phyloP scores from a whole-genome alignment of 2,888 invertebrate genomes.

The Pachydiplax longipennis region DNA sequence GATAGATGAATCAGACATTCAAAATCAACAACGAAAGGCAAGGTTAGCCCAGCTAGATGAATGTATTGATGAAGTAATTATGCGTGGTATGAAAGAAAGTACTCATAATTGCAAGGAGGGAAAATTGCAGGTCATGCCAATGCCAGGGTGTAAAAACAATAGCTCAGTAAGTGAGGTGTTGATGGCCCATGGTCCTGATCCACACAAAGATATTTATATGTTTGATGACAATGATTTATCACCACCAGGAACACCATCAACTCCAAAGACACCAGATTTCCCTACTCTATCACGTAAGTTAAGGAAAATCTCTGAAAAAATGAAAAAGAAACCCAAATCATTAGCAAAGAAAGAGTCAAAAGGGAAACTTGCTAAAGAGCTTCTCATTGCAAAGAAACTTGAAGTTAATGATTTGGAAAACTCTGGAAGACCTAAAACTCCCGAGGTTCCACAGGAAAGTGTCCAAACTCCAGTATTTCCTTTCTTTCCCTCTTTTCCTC shows the following conservation, averaged over 20 bases:
- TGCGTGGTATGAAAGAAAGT: slow-evolving; percentile 54
- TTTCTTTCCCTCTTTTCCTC: slow-evolving; percentile 56
- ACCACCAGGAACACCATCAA: slow-evolving; percentile 65
- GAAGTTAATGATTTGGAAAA: slow-evolving; percentile 27
- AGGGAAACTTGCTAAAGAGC: slow-evolving; percentile 18
- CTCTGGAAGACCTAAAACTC: slow-evolving; percentile 57
- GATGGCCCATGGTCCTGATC: slow-evolving; percentile 31
- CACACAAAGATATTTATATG: slow-evolving; percentile 51
- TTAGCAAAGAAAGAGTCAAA: slow-evolving; percentile 54
- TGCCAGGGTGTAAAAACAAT: slow-evolving; percentile 46
- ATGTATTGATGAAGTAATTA: slow-evolving; percentile 54
- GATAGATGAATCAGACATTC: slow-evolving; percentile 50
- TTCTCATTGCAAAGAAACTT: slow-evolving; percentile 16
- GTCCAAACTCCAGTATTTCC: slow-evolving; percentile 63
- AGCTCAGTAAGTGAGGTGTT: slow-evolving; percentile 1
- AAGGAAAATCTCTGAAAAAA: slow-evolving; percentile 63
- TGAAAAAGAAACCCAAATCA: slow-evolving; percentile 56
- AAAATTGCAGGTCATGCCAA: slow-evolving; percentile 58
- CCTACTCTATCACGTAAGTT: slow-evolving; percentile 66
- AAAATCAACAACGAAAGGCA: slow-evolving; percentile 48
- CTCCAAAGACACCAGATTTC: slow-evolving; percentile 67
- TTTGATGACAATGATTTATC: slow-evolving; percentile 60
- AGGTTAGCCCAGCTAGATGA: slow-evolving; percentile 52
- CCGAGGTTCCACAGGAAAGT: slow-evolving; percentile 58
- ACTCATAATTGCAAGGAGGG: slow-evolving; percentile 58